These are phyloP conservation scores for Todiramphus chloris DNA, from an alignment of 2,113 vertebrate species.

Conservation along the genomic window DNA sequence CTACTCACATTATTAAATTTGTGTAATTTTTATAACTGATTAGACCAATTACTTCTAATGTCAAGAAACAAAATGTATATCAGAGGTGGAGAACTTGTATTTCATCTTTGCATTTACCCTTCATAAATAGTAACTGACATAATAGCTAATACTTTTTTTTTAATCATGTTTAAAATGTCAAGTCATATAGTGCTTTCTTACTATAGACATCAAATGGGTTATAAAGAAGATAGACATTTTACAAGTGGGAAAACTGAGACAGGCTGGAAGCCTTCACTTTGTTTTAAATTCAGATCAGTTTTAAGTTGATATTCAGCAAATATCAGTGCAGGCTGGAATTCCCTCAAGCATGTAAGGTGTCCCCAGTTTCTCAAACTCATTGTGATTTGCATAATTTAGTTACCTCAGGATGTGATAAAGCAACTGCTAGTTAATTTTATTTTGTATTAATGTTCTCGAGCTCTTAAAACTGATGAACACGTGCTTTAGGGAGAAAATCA, in stretches of 20 bases:
- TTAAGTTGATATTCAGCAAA: neutral
- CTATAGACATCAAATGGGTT: neutral
- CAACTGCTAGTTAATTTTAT: neutral
- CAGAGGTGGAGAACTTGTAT: neutral
- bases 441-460: neutral
- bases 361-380: neutral
- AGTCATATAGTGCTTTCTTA: neutral
- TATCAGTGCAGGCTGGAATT: neutral
- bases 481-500: neutral
- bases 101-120: neutral
- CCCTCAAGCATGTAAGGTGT: neutral
- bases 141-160: neutral
- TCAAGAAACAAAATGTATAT: neutral
- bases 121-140: neutral
- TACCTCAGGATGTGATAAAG: conserved; percentile 3
- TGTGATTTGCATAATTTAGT: conserved; percentile 8
- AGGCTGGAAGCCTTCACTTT: neutral
- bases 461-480: neutral
- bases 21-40: neutral
- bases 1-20: neutral
- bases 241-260: neutral
- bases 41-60: neutral
- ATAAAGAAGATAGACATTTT: neutral
- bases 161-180: neutral
- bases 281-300: neutral